phyloP scores from a whole-genome alignment of 2,113 vertebrate species.

The Centropristis striata region DNA sequence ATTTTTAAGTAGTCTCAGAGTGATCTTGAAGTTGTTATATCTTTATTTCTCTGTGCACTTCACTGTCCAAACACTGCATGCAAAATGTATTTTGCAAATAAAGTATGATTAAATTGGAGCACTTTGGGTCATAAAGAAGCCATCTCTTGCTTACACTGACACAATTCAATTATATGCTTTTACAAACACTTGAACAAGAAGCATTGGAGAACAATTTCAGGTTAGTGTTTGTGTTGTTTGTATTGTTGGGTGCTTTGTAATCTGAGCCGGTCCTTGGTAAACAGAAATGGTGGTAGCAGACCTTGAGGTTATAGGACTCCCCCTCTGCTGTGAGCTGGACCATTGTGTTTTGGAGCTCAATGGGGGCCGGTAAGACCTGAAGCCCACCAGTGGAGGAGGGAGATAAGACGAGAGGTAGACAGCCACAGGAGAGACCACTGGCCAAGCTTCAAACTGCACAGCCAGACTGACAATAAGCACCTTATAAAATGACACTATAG shows the following conservation, averaged over 20 bases:
- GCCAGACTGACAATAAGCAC: background rate
- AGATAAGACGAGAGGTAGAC: conserved; percentile 20
- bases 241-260: background rate
- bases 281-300: background rate
- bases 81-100: background rate
- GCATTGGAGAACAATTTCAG: background rate
- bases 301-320: background rate
- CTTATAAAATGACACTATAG: background rate
- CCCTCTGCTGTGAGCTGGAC: background rate
- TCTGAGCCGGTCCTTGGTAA: background rate
- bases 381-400: conserved; percentile 19
- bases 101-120: background rate
- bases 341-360: conserved; percentile 16
- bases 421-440: background rate
- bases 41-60: background rate
- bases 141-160: background rate
- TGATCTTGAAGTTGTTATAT: background rate
- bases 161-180: background rate
- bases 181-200: background rate
- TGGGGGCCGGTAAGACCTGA: background rate
- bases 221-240: background rate
- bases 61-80: background rate
- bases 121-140: background rate
- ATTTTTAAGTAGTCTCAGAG: background rate
- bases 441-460: conserved; percentile 7